phyloP scores from a whole-genome alignment of 2,888 invertebrate species.

The Keiferia lycopersicella region DNA sequence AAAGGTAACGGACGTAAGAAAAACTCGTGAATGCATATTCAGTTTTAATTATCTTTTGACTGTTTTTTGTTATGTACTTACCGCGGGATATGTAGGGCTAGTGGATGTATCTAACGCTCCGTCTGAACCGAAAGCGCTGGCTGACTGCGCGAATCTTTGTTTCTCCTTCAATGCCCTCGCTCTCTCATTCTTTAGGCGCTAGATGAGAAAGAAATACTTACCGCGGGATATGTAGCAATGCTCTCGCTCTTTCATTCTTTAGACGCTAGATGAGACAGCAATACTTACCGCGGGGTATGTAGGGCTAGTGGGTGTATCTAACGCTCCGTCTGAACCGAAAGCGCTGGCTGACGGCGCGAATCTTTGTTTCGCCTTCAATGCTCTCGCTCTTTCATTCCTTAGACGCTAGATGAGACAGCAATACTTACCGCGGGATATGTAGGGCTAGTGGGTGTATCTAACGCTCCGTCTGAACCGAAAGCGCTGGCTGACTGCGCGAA shows the following conservation, averaged over 20 bases:
- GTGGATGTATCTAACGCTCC: neutral
- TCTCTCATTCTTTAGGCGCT: slow-evolving; percentile 96
- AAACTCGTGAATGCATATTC: no score
- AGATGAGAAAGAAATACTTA: no score
- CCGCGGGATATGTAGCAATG: no score
- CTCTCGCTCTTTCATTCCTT: neutral
- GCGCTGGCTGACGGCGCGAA: neutral
- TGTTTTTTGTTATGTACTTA: no score
- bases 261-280: no score
- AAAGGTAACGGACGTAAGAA: no score
- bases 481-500: neutral
- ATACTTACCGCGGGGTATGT: slow-evolving; percentile 4
- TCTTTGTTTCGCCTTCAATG: no score
- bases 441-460: neutral
- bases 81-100: slow-evolving; percentile 4
- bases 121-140: neutral
- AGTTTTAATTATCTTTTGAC: no score
- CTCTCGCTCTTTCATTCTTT: neutral
- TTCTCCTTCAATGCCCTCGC: slow-evolving; percentile 89
- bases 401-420: no score
- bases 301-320: neutral
- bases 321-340: neutral
- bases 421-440: slow-evolving; percentile 6
- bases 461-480: neutral
- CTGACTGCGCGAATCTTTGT: no score